Evolutionary conservation across 2,797 vertebrate species (phyloP).

Genomic region (Galagoides demidoff): DNA sequence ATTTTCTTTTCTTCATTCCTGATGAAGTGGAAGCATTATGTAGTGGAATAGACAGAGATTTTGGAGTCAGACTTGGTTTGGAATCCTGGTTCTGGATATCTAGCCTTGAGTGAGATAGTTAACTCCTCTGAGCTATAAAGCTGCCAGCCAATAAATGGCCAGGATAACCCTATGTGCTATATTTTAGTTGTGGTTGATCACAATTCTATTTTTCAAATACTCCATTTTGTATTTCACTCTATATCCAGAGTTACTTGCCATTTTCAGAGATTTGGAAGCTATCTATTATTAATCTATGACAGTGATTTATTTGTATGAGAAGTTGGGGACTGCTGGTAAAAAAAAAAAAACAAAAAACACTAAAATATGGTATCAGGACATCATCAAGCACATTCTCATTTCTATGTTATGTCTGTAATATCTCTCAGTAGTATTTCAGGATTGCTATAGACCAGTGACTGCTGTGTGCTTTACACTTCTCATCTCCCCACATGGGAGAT

Average conservation of each 20-base stretch:
- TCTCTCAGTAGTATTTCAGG: not conserved
- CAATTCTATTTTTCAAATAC: not conserved
- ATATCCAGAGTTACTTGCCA: not conserved
- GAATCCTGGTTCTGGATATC: not conserved
- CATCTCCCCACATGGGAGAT: not conserved
- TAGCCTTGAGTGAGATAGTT: not conserved
- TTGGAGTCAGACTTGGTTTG: not conserved
- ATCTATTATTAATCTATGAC: not conserved
- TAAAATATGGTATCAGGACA: not conserved
- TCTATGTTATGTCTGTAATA: not conserved
- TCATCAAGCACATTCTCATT: not conserved
- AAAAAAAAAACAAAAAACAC: constrained; percentile 20
- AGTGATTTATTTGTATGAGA: not conserved
- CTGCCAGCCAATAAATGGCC: not conserved
- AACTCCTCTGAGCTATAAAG: not conserved
- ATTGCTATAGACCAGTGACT: not conserved
- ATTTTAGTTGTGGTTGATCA: not conserved
- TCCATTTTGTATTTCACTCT: not conserved
- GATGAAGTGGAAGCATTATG: not conserved
- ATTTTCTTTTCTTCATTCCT: not conserved
- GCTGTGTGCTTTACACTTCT: not conserved
- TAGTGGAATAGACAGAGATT: not conserved
- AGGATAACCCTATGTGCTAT: not conserved
- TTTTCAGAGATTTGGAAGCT: not conserved
- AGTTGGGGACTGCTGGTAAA: not conserved